These are phyloP conservation scores for Neoitamus cyanurus DNA, from an alignment of 2,888 invertebrate species.

Conservation along the genomic window DNA sequence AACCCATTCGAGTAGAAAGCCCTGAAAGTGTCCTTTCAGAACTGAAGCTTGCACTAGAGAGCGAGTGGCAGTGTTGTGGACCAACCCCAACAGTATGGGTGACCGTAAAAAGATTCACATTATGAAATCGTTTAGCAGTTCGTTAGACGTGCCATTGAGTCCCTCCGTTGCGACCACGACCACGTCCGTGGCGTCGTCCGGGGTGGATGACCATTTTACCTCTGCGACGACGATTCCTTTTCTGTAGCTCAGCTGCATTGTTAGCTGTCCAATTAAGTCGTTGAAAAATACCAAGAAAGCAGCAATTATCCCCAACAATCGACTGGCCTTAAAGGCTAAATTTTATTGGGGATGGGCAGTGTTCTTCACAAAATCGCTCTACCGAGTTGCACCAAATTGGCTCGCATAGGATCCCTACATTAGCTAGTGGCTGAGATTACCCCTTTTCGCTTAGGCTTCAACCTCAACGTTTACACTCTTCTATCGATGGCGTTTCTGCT, in stretches of 20 bases:
- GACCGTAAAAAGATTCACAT: conserved; percentile 11
- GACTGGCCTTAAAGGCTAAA: neutral
- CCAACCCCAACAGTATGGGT: neutral
- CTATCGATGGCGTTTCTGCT: neutral
- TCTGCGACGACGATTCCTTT: neutral
- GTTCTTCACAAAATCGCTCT: no score
- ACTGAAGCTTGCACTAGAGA: no score
- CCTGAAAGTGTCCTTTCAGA: neutral
- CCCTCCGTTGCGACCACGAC: neutral
- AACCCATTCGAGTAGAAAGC: no score
- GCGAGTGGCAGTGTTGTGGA: neutral
- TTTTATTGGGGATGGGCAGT: neutral
- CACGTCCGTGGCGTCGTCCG: neutral
- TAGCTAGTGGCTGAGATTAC: neutral
- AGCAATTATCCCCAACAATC: conserved; percentile 10
- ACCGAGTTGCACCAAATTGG: no score
- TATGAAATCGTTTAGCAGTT: conserved; percentile 9
- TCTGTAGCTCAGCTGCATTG: neutral
- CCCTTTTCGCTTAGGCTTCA: neutral
- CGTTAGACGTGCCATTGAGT: neutral
- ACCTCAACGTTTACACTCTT: neutral
- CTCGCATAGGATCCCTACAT: neutral
- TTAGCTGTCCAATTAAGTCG: conserved; percentile 11
- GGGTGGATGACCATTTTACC: neutral
- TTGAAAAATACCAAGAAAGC: conserved; percentile 3